Percentiles rank a stretch among this genome's conserved stretches.
Conservation (phyloP, 1,140 invertebrate species). For the Pissodes strobi region DNA sequence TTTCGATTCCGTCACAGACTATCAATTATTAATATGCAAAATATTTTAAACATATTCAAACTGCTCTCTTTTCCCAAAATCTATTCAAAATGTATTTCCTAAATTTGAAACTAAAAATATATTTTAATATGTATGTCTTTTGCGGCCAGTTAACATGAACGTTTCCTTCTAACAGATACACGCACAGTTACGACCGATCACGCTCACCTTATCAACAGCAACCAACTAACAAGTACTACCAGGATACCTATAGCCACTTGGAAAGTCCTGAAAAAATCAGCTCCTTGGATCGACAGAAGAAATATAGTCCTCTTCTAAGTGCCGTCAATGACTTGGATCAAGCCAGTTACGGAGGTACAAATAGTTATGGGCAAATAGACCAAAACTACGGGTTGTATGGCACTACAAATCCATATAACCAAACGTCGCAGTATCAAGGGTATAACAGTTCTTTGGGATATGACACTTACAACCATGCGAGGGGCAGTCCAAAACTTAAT, state of each 20-base stretch:
- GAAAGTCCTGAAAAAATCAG: conserved; percentile 52
- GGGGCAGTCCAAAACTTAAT: conserved; percentile 1
- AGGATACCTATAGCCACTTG: conserved; percentile 49
- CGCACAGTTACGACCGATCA: conserved; percentile 16
- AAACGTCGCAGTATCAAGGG: background rate
- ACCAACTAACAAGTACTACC: conserved; percentile 36
- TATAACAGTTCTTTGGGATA: background rate
- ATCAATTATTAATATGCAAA: too few species aligned
- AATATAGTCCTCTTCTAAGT: conserved; percentile 33
- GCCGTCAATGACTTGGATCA: conserved; percentile 46
- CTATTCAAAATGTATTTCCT: background rate
- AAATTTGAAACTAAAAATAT: too few species aligned
- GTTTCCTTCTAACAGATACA: background rate
- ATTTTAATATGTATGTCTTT: too few species aligned
- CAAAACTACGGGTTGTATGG: conserved; percentile 4
- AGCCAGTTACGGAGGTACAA: conserved; percentile 45
- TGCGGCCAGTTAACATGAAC: background rate
- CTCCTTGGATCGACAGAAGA: conserved; percentile 49
- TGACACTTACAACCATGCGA: conserved; percentile 10
- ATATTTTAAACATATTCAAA: conserved; percentile 13
- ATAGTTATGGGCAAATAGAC: conserved; percentile 42
- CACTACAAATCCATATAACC: background rate
- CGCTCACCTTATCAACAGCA: conserved; percentile 26
- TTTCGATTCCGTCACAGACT: too few species aligned
- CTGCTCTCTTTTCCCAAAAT: background rate